These are phyloP conservation scores for Euleptes europaea DNA, from an alignment of 2,113 vertebrate genomes.

Conservation along the genomic window DNA sequence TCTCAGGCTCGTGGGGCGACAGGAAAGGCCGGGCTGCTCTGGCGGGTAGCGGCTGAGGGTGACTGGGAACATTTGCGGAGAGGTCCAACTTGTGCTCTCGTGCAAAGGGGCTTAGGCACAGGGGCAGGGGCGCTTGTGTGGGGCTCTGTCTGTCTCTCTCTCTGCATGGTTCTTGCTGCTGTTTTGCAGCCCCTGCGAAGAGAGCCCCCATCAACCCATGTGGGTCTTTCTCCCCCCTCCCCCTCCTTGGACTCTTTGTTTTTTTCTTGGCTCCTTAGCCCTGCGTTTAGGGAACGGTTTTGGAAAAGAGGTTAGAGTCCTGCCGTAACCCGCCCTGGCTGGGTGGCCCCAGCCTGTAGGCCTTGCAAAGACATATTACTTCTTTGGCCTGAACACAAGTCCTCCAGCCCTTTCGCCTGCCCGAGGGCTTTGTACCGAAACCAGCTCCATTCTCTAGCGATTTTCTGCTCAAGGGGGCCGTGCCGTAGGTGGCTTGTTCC, in stretches of 20 bases:
- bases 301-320: slow-evolving; percentile 64
- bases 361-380: slow-evolving; percentile 69
- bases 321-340: slow-evolving; percentile 69
- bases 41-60: no score
- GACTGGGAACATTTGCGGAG: no score
- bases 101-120: no score
- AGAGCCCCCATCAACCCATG: slow-evolving; percentile 43
- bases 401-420: slow-evolving; percentile 62
- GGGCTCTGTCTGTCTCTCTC: fast-evolving
- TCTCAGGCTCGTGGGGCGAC: no score
- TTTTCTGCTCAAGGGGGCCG: slow-evolving; percentile 69
- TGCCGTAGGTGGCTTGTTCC: slow-evolving; percentile 56
- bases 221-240: slow-evolving; percentile 47
- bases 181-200: fast-evolving
- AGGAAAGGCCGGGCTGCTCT: no score
- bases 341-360: slow-evolving; percentile 68
- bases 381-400: slow-evolving; percentile 70
- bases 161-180: neutral
- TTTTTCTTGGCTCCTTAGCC: slow-evolving; percentile 54
- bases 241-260: slow-evolving; percentile 53
- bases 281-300: slow-evolving; percentile 61
- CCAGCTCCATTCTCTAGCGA: slow-evolving; percentile 62
- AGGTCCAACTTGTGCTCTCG: no score
- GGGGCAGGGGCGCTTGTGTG: neutral
- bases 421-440: slow-evolving; percentile 62